Conservation (phyloP, 2,113 vertebrate species). For the Eubucco bourcierii region DNA sequence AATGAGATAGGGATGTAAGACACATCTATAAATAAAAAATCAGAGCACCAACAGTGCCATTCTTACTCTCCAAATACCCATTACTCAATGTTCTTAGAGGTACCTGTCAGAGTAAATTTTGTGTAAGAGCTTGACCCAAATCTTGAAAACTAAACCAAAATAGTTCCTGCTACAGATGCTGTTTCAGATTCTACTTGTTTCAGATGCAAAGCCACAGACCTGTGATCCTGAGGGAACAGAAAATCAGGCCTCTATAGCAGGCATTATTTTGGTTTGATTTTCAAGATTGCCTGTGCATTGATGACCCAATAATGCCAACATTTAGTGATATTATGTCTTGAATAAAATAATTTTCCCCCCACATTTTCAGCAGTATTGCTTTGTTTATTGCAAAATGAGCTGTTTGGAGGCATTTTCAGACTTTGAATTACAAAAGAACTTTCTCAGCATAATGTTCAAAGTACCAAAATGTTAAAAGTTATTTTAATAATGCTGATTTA, state of each 20-base stretch:
- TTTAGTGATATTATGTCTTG: not conserved
- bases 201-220: slow-evolving; percentile 41
- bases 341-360: not conserved
- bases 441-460: not conserved
- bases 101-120: not conserved
- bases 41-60: not conserved
- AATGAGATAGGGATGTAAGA: not conserved
- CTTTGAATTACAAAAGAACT: not conserved
- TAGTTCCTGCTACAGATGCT: too few species aligned
- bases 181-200: slow-evolving; percentile 64
- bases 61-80: not conserved
- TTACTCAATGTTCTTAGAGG: not conserved
- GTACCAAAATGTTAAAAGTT: not conserved
- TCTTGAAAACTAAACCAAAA: too few species aligned
- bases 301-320: not conserved
- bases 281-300: not conserved
- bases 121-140: not conserved
- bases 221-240: slow-evolving; percentile 72
- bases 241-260: slow-evolving; percentile 68
- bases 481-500: not conserved
- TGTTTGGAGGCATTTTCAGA: not conserved
- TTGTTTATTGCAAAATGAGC: not conserved
- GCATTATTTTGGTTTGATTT: slow-evolving; percentile 60
- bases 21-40: not conserved
- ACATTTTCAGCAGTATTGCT: not conserved